Evolutionary conservation across 2,888 invertebrate species (phyloP).

Genomic region (Acheta domesticus): DNA sequence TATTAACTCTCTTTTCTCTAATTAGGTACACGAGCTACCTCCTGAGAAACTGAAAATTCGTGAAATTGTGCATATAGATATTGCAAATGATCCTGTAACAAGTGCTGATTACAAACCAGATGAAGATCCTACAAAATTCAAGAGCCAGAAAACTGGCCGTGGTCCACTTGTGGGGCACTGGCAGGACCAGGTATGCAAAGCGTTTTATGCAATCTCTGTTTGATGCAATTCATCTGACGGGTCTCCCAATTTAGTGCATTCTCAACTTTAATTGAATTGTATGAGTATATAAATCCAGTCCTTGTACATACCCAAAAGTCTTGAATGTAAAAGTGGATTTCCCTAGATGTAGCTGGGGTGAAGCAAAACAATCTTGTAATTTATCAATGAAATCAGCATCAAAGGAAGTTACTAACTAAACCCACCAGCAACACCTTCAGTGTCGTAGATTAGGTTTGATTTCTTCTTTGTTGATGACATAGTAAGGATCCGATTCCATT

Average conservation of each 20-base stretch:
- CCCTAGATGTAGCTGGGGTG: too few species aligned
- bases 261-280: too few species aligned
- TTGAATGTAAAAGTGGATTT: too few species aligned
- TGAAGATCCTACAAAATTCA: constrained; percentile 83
- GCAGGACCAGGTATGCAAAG: constrained; percentile 57
- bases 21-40: constrained; percentile 86
- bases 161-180: constrained; percentile 83
- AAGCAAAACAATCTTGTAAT: background rate
- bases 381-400: background rate
- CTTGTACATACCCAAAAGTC: too few species aligned
- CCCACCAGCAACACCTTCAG: too few species aligned
- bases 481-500: too few species aligned
- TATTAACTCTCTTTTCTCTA: background rate
- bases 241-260: too few species aligned
- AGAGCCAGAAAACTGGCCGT: constrained; percentile 88
- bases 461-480: too few species aligned
- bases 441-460: too few species aligned
- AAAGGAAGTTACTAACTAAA: too few species aligned
- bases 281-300: too few species aligned
- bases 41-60: constrained; percentile 83
- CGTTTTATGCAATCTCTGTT: background rate
- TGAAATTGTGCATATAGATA: constrained; percentile 90
- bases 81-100: constrained; percentile 84
- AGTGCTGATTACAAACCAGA: constrained; percentile 82
- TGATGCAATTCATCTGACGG: background rate